phyloP scores from a whole-genome alignment of 2,797 vertebrate genomes.

The Muscicapa striata region DNA sequence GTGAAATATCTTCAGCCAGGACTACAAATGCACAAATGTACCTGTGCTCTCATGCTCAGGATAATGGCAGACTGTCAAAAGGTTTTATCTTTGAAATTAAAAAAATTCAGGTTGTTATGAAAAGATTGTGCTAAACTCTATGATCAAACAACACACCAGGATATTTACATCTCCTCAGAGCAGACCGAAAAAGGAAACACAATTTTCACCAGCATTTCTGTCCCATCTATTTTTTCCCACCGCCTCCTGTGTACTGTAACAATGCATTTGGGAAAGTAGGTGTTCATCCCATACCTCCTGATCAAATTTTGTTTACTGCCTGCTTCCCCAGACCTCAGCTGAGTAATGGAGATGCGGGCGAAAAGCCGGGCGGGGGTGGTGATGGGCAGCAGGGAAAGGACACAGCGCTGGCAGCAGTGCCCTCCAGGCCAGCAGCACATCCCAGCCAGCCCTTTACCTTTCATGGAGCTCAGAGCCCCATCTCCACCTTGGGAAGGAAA shows the following conservation, averaged over 20 bases:
- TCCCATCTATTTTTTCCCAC: background rate
- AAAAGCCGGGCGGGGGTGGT: background rate
- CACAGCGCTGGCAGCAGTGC: background rate
- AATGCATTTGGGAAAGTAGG: conserved; percentile 46
- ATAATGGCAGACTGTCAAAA: background rate
- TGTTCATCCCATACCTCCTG: conserved; percentile 50
- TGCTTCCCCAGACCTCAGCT: conserved; percentile 7
- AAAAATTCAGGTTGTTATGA: rapidly evolving
- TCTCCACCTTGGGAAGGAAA: background rate
- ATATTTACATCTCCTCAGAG: background rate
- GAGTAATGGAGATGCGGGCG: background rate
- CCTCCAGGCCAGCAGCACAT: background rate
- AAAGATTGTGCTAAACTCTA: background rate
- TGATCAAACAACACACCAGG: background rate
- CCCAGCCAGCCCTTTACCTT: conserved; percentile 28
- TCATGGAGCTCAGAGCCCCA: background rate
- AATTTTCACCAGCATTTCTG: background rate
- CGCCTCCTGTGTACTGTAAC: conserved; percentile 1
- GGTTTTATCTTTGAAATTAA: background rate
- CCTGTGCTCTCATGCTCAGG: background rate
- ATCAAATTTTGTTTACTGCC: conserved; percentile 60
- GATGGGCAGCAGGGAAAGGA: background rate
- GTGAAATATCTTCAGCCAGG: background rate
- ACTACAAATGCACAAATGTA: background rate
- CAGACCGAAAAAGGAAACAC: background rate